Percentiles rank a stretch among this genome's conserved stretches.
Evolutionary conservation across 2,113 vertebrate species (phyloP).

Genomic region (Rhynchopsitta pachyrhyncha): DNA sequence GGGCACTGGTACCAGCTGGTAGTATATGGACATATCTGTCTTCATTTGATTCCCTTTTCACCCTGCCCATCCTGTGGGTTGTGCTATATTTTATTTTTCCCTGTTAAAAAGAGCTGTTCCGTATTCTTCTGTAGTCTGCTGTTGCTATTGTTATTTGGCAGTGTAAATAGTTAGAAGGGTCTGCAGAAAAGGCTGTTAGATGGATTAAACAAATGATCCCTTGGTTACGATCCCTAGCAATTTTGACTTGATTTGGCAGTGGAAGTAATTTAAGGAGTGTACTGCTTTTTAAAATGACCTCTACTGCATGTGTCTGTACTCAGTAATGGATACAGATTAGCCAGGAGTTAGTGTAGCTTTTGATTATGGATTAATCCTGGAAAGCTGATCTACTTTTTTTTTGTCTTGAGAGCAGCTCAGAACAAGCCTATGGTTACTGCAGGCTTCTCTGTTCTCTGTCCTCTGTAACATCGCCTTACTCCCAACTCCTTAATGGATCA

Average conservation of each 20-base stretch:
- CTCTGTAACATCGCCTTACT: background rate
- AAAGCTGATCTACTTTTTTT: background rate
- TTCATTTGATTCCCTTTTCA: background rate
- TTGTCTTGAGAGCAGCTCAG: background rate
- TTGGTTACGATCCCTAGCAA: background rate
- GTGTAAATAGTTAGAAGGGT: background rate
- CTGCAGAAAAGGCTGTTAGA: slow-evolving; percentile 9
- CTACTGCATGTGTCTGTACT: slow-evolving; percentile 4
- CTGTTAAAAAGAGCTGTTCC: background rate
- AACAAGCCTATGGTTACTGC: background rate
- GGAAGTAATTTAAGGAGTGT: slow-evolving; percentile 34
- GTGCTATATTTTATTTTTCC: background rate
- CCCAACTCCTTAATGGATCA: background rate
- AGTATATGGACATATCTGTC: background rate
- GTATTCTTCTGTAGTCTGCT: background rate
- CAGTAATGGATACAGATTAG: slow-evolving; percentile 53
- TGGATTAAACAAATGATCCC: background rate
- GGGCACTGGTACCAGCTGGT: background rate
- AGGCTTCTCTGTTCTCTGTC: background rate
- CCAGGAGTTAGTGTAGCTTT: slow-evolving; percentile 8
- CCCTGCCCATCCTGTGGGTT: background rate
- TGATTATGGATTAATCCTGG: slow-evolving; percentile 46
- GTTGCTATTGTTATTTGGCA: background rate
- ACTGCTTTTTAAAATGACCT: slow-evolving; percentile 42
- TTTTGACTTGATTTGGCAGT: slow-evolving; percentile 11